Evolutionary conservation across 2,797 vertebrate species (phyloP).

Genomic region (Pangasius djambal): DNA sequence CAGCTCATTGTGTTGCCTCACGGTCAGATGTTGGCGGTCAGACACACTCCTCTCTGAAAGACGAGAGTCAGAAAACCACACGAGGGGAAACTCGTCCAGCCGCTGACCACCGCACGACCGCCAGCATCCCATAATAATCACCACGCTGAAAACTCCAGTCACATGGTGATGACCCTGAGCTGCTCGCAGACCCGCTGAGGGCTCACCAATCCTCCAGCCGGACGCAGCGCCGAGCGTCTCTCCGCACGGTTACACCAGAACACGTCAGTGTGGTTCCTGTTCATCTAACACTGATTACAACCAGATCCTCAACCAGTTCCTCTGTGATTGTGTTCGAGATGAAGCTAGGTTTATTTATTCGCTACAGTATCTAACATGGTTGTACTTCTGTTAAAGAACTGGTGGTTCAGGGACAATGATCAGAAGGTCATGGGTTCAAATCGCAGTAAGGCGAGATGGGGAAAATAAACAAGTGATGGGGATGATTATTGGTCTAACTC

Average conservation of each 20-base stretch:
- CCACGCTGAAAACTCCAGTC: background rate
- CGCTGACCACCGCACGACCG: background rate
- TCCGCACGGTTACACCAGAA: background rate
- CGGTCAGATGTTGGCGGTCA: background rate
- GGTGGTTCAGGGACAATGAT: background rate
- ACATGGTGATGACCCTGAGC: background rate
- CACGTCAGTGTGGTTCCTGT: too few species aligned
- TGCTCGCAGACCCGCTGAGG: background rate
- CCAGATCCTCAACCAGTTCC: background rate
- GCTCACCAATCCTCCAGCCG: too few species aligned
- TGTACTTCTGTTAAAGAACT: background rate
- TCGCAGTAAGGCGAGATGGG: too few species aligned
- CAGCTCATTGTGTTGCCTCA: background rate
- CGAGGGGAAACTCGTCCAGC: background rate
- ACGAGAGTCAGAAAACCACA: background rate
- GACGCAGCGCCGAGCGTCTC: background rate
- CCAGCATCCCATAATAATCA: background rate
- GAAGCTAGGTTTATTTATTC: too few species aligned
- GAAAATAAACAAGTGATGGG: too few species aligned
- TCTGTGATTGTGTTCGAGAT: too few species aligned
- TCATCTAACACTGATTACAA: too few species aligned
- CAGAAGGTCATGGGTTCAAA: background rate
- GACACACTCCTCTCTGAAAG: slow-evolving; percentile 3
- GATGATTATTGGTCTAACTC: too few species aligned
- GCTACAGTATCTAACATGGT: too few species aligned